Evolutionary conservation across 2,113 vertebrate species (phyloP), one percentile per base, ranked within the genome.

Genomic region (Coregonus clupeaformis): DNA sequence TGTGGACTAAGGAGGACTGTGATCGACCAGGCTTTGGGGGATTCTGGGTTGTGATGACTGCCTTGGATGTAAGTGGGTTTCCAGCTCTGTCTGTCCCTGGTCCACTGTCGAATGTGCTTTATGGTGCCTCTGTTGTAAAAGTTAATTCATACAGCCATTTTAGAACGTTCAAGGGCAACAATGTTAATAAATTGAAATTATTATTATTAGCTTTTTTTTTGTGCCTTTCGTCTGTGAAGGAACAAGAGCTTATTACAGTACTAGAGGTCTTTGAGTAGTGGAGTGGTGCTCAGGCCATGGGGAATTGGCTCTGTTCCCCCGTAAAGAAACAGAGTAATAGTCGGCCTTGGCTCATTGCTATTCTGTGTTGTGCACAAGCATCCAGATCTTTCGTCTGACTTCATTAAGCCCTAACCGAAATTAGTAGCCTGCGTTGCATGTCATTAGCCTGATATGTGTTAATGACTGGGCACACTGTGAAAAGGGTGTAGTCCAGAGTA

Each of bases 401-500:
- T 89, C 84, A 88, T 90, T 91, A 90, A 75, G 77, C 65, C 67
- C 74, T 91, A 91, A 93, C 91, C 86, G 88, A 92, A 93, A 91
- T 91, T 81, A 87, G 85, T 84, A 74, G 72, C 87, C 87, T 85
- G 88, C 86, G 74, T 86, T 90, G 92, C 90, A 93, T 93, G 84
- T 88, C 74, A 81, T 91, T 91, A 84, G 83, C 82, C 86, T 87
- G 89, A 92, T 93, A 93, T 79, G 83, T 63, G 82, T 80, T 93
- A 92, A 93, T 91, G 89, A 89, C 85, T 72, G 80, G 84, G 81
- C 82, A 82, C 80, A 73, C 47, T 60, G 81, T 76, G 78, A 74
- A 77, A 80, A 79, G 68, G 29, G 68, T 57, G 76, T 79, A 83
- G 78, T 80, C 68, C 27, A 20, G 27, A 70, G 78, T 73, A 81